These are phyloP conservation scores for Caenorhabditis becei DNA, from an alignment of 2,888 invertebrate genomes.

Conservation along the genomic window DNA sequence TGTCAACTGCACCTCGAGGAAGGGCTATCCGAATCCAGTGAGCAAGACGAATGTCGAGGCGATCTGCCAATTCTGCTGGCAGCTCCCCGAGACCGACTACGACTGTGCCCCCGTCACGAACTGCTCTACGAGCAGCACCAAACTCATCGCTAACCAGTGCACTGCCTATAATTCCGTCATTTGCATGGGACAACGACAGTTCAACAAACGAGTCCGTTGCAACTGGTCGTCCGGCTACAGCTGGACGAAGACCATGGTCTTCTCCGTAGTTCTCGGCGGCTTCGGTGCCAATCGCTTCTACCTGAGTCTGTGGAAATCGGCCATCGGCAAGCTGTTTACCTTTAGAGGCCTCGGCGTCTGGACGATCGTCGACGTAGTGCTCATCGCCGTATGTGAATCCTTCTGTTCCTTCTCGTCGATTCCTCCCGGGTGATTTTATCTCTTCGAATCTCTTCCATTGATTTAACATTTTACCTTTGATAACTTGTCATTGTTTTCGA, in stretches of 20 bases:
- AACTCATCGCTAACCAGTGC: conserved; percentile 65
- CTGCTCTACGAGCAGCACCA: conserved; percentile 82
- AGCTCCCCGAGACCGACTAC: conserved; percentile 92
- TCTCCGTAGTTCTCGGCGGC: conserved; percentile 92
- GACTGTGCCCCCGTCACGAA: conserved; percentile 84
- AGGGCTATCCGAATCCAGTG: conserved; percentile 39
- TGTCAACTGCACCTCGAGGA: conserved; percentile 84
- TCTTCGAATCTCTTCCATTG: too few relatives aligned
- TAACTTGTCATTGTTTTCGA: too few relatives aligned
- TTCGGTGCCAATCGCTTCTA: conserved; percentile 87
- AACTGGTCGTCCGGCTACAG: conserved; percentile 97
- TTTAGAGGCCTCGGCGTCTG: conserved; percentile 98
- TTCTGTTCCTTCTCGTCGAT: neutral
- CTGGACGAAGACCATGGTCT: conserved; percentile 94
- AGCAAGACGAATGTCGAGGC: conserved; percentile 40
- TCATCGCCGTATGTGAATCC: conserved; percentile 88
- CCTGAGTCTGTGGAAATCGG: conserved; percentile 98
- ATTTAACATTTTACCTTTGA: too few relatives aligned
- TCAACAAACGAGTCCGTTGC: conserved; percentile 91
- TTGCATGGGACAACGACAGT: conserved; percentile 90
- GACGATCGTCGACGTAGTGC: conserved; percentile 97
- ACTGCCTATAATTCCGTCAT: conserved; percentile 90
- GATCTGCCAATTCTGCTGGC: conserved; percentile 93
- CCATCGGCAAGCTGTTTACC: conserved; percentile 98
- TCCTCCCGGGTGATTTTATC: neutral